phyloP scores from a whole-genome alignment of 1,140 invertebrate genomes.

The Meloidogyne floridensis region DNA sequence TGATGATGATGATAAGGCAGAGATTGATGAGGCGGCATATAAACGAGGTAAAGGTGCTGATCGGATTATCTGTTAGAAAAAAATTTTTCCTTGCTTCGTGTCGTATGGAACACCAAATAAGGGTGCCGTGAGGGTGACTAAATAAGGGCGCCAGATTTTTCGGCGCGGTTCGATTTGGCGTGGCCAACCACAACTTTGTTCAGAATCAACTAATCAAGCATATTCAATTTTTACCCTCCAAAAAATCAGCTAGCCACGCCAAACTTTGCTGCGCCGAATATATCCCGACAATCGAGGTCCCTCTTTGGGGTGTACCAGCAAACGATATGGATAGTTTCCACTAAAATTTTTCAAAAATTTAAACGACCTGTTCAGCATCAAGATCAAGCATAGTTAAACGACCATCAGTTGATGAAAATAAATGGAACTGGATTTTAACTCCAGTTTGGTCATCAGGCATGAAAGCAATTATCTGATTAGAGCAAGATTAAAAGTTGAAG shows the following conservation, averaged over 20 bases:
- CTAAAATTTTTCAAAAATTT: too few relatives aligned
- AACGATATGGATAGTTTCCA: neutral
- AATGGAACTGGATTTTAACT: conserved; percentile 34
- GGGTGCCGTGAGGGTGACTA: too few relatives aligned
- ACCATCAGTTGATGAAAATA: conserved; percentile 28
- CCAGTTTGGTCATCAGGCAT: conserved; percentile 31
- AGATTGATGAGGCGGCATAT: conserved; percentile 11
- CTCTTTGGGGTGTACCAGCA: too few relatives aligned
- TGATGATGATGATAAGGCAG: neutral
- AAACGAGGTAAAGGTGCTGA: conserved; percentile 9
- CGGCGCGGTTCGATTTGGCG: too few relatives aligned
- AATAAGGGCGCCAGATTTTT: too few relatives aligned
- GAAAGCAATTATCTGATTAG: conserved; percentile 36
- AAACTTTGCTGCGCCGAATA: too few relatives aligned
- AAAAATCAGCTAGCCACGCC: too few relatives aligned
- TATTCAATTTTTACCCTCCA: too few relatives aligned
- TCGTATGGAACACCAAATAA: too few relatives aligned
- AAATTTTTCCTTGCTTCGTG: neutral
- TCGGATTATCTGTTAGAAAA: conserved; percentile 15
- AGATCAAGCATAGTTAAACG: conserved; percentile 22
- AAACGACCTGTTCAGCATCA: conserved; percentile 18
- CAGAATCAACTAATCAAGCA: too few relatives aligned
- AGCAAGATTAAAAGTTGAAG: neutral
- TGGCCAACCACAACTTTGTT: too few relatives aligned
- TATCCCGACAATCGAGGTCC: too few relatives aligned